Conservation (phyloP, 2,113 vertebrate genomes). For the Merops nubicus region DNA sequence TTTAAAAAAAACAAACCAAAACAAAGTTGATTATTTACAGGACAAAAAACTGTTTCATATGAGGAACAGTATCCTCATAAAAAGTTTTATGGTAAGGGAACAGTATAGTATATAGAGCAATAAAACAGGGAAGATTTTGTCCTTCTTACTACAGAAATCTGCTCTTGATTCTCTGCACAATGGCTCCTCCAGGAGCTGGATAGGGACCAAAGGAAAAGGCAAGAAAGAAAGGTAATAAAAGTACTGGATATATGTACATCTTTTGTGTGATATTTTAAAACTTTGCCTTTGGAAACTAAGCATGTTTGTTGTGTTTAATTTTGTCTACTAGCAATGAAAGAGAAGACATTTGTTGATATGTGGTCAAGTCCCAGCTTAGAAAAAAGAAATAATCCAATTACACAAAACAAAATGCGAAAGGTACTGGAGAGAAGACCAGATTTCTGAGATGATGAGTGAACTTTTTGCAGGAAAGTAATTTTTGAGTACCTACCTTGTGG, state of each 20-base stretch:
- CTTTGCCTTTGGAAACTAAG: not conserved
- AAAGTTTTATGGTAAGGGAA: not conserved
- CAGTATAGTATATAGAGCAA: not conserved
- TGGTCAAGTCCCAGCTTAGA: not conserved
- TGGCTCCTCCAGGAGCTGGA: not conserved
- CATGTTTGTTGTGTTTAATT: not conserved
- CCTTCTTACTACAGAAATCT: not conserved
- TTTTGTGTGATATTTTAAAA: not conserved
- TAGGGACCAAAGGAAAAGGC: not conserved
- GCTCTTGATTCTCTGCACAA: not conserved
- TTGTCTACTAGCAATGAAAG: not conserved
- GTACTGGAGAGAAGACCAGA: not conserved
- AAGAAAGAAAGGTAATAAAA: not conserved
- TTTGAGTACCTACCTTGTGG: not conserved
- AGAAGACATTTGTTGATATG: not conserved
- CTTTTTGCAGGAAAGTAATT: not conserved
- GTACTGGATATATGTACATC: not conserved
- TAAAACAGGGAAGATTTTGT: not conserved
- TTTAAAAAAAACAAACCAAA: not conserved
- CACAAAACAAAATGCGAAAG: not conserved
- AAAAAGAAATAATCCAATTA: not conserved
- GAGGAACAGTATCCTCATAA: not conserved
- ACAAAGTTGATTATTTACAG: not conserved
- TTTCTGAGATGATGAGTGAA: not conserved
- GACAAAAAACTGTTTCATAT: not conserved